Base-by-base conservation (phyloP, 2,888 invertebrate species). In the Smittia sp. region DNA sequence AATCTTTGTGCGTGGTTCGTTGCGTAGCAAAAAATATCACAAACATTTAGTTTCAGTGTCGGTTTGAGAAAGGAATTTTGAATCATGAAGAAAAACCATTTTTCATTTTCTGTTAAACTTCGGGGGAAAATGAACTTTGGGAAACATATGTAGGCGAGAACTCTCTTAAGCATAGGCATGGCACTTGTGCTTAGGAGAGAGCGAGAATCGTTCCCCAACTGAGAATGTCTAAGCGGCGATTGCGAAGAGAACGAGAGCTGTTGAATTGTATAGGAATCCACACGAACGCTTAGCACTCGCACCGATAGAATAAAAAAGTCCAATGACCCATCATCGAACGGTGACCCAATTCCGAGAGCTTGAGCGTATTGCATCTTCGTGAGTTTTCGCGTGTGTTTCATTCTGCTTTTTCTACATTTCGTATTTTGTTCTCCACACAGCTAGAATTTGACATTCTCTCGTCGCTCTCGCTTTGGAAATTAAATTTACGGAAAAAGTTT, bases 251-350 rank as follows among this genome's bases (percentile, higher is more conserved):
- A 11, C 11, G 15, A 9, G 32, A 32, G 32, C 32, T 32, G 9
- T 32, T 9, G 32, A 32, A 32, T 32, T 46, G 46, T 46, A n/a
- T 46, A n/a, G 15, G 46, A 46, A 46, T n/a, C 46, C 46, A 46
- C 46, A 46, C 46, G n/a, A 46, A 46, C 15, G 11, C n/a, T 20
- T 18, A 6, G 22, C 58, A 22, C 18, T 18, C 11, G 58, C 9
- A 18, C 6, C 18, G n/a, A 69, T 27, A 69, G 69, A 69, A 69
- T 69, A 52, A 32, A 32, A 54, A 27, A 69, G 69, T 24, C n/a
- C 69, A 69, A 15, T 69, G 69, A 69, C 69, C 69, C 52, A 54
- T 32, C 41, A 39, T 69, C 15, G 68, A 41, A 69, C 69, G 69
- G 69, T 69, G 69, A 69, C 69, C 69, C 69, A 69, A 24, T 69